phyloP scores from a whole-genome alignment of 2,113 vertebrate species.

The Daboia siamensis region DNA sequence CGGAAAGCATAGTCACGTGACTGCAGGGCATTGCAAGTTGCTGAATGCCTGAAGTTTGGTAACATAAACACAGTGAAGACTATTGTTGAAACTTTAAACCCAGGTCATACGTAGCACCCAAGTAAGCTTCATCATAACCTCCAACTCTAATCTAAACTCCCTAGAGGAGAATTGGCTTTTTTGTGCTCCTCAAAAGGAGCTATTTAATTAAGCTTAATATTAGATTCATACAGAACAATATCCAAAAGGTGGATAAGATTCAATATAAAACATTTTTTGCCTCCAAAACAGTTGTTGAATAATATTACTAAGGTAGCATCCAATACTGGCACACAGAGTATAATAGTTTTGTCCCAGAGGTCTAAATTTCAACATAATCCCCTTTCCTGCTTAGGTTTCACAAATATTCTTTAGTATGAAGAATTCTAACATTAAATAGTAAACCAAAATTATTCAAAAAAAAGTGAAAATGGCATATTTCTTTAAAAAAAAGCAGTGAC shows the following conservation, averaged over 20 bases:
- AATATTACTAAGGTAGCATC: not conserved
- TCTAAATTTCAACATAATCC: not conserved
- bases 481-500: constrained; percentile 25
- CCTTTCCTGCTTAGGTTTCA: not conserved
- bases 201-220: not conserved
- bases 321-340: not conserved
- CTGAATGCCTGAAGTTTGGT: no score
- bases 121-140: no score
- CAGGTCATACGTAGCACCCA: no score
- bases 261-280: not conserved
- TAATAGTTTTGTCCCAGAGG: not conserved
- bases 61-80: no score
- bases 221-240: not conserved
- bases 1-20: no score
- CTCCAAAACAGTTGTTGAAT: not conserved
- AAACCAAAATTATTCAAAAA: constrained; percentile 28
- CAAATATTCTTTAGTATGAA: constrained; percentile 33
- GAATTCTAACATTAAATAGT: constrained; percentile 41
- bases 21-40: no score
- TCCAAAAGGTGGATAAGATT: not conserved
- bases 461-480: constrained; percentile 36
- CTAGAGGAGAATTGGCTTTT: not conserved
- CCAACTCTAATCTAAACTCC: no score
- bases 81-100: no score
- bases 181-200: not conserved